Evolutionary conservation across 2,888 invertebrate species (phyloP), one percentile per base, ranked within the genome.

Genomic region (Drosophila siamana): DNA sequence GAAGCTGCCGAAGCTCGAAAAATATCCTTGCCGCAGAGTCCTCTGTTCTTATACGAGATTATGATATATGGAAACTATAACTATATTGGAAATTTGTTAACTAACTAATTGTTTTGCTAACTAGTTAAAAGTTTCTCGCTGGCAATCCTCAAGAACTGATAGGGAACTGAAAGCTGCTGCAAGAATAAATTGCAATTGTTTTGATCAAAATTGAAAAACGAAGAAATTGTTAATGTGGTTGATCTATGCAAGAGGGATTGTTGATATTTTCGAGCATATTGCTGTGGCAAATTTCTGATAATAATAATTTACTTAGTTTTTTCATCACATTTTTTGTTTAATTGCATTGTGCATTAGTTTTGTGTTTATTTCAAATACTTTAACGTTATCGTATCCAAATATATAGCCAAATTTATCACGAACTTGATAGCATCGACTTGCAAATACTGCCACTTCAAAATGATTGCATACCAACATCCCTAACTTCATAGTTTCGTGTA

Each of bases 171-270:
- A 28, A 44, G 16, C 33, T 38, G 4, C 13, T 54, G 56, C 46
- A 72, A 59, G 68, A 40, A 62, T 55, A 11, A 28, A 63, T 66
- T 46, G 60, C 46, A 62, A 40, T 48, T 70, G 30, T 56, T 47
- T 48, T 40, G 22, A 55, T 61, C 50, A 60, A 74, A 68, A 43
- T 38, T 38, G 15, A 38, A 15, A 38, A 38, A 38, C 11, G n/a
- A 38, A 38, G 11, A 33, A 33, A 33, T 11, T 33, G 13, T 38
- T 5, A 15, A 15, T 38, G 36, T 15, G 36, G 13, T 38, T 38
- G 2, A 33, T n/a, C n/a, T 33, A 33, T 33, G 5, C 33, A 33
- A 33, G 33, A 33, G n/a, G 33, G 33, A 4, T 33, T 33, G 33
- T 33, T 33, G 33, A 33, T 33, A 33, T 33, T 33, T n/a, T n/a